Evolutionary conservation across 64 coral and sea anemone species (phyloP).

Genomic region (Stichodactyla mertensii): DNA sequence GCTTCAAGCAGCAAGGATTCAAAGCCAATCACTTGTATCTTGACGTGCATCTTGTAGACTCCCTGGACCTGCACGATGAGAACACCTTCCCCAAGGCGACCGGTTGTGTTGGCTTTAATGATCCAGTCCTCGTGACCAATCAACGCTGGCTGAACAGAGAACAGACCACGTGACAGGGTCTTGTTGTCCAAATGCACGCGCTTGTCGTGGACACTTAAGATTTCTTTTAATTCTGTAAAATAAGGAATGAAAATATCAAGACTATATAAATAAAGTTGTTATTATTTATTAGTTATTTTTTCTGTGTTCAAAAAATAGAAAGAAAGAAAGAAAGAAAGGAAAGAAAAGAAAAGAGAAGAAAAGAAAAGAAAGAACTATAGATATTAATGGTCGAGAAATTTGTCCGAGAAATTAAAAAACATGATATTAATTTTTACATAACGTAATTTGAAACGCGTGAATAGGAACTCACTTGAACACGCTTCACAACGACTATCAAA

Average conservation of each 20-base stretch:
- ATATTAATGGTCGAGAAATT: no score
- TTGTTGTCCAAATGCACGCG: slow-evolving; percentile 39
- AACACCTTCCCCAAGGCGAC: slow-evolving; percentile 36
- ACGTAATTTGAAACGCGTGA: no score
- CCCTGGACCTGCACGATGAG: slow-evolving; percentile 48
- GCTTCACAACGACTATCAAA: no score
- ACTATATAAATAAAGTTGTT: no score
- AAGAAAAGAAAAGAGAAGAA: no score
- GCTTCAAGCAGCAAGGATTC: slow-evolving; percentile 15
- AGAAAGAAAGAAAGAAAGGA: no score
- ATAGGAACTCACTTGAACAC: no score
- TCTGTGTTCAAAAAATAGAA: no score
- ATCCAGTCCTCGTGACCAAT: neutral
- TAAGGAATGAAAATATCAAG: neutral
- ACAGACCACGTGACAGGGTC: slow-evolving; percentile 35
- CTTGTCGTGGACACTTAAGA: neutral
- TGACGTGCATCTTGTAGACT: slow-evolving; percentile 46
- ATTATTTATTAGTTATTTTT: no score
- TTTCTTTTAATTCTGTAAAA: neutral
- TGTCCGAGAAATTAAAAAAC: no score
- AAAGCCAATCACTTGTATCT: slow-evolving; percentile 37
- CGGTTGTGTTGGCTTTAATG: slow-evolving; percentile 33
- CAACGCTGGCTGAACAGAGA: neutral
- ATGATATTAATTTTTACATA: no score
- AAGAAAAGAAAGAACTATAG: no score